Evolutionary conservation across 2,113 vertebrate species (phyloP), one percentile per base, ranked within the genome.

Genomic region (Periophthalmodon schlosseri): DNA sequence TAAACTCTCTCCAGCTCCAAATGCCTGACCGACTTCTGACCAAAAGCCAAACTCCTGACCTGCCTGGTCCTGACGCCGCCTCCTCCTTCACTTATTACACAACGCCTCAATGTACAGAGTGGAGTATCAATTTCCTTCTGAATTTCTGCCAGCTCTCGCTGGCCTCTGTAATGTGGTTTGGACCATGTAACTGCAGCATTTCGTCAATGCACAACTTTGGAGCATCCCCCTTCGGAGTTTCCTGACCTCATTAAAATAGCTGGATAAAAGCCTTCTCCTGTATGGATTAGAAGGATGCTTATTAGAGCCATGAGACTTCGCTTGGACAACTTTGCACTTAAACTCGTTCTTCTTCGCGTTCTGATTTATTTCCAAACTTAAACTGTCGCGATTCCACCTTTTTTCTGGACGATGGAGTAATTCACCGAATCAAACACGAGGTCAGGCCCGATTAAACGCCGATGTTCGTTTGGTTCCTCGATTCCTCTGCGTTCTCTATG

Each of bases 371-470:
- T 86, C 78, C 69, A 87, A 86, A 91, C 75, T 74, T 81, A 49
- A 82, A 50, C 67, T 72, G 75, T 84, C 75, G 21, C 66, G 24
- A 63, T 21, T 76, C 72, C 65, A 80, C 79, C 57, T 88, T 44
- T 87, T 88, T 82, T 63, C 79, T 85, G 72, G 79, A 75, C 5
- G n/a, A 56, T 73, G 58, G 5, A 75, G 85, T 82, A 85, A 69
- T 77, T 83, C 69, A 70, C 72, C 83, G 85, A 82, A 90, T 91
- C 74, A 81, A 92, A 90, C 83, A 54, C 86, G 79, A 81, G 86
- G 85, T 88, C 87, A 80, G 16, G 78, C 76, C 85, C 93, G 88
- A 91, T 92, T 90, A 92, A 93, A 91, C 92, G 87, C 92, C 93
- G 93, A 82, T 93, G 84, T 87, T 89, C 79, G 88, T 91, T 91